Evolutionary conservation across 2,888 invertebrate genomes (phyloP), one percentile per base, ranked within the genome.

Genomic region (Emmelina monodactyla): DNA sequence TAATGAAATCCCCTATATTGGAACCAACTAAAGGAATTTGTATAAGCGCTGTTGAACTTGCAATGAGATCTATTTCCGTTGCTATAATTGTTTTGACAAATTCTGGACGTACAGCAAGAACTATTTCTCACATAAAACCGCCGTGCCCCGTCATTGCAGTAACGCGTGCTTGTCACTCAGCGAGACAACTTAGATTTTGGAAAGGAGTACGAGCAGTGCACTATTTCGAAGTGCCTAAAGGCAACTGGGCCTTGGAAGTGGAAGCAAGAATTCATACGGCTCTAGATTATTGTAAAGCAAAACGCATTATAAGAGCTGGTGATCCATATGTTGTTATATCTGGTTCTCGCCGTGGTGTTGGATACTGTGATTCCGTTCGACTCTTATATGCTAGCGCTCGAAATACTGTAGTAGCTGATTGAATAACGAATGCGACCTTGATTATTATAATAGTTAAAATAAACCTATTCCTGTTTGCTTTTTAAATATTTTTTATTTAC

Each of bases 71-170:
- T 16, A 47, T 50, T 30, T 68, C 79, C 14, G 61, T 55, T 22
- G 68, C 58, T 19, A 92, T 95, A 46, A 84, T 95, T 47, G 87
- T 91, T 33, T 78, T 92, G 34, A 92, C 94, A 7, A 87, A 85
- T 31, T 83, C 84, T n/a, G 86, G 86, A 9, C 66, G 87, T 45
- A 88, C 90, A 14, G 91, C 91, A 5, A 85, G 85, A 58, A 61
- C 87, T 42, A 62, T 91, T 33, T 84, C 91, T 2, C 83, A 85
- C 42, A 87, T 84, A 46, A 79, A 84, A 46, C 89, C 91, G 1
- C 67, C 83, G 34, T 91, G 91, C 57, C 91, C 91, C 0, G 85
- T 92, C 37, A 71, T 92, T 34, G 87, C 89, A 3, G 83, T 92
- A 7, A 89, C 90, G 1, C 75, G 89, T 47, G 79, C 83, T 41